Base-by-base conservation (phyloP, 2,797 vertebrate genomes). In the Alosa sapidissima region DNA sequence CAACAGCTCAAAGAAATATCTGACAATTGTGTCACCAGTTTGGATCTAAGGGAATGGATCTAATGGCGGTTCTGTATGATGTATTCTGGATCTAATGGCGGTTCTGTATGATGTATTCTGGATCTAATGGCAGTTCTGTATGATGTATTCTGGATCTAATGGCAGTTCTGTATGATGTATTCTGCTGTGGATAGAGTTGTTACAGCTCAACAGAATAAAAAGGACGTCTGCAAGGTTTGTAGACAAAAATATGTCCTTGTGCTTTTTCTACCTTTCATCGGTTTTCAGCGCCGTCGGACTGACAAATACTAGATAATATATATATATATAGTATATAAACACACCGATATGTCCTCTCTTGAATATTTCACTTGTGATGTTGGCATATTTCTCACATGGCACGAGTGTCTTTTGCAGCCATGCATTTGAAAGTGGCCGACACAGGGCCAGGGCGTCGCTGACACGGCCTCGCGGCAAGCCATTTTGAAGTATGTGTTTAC, bases 401-500 rank as follows among this genome's bases (percentile, higher is more conserved):
- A 36, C 19, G 16, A 47, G 72, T 78, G 72, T 78, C 72, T 45
- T 78, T 47, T 36, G 68, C 72, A 21, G 41, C 7, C 5, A 36
- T 19, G 41, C 9, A 1, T 78, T 21, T 47, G 72, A 78, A 78
- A 47, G 72, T 47, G 5, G 6, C 41, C 3, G 14, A 28, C 33
- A 78, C 72, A 36, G 41, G 41, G 36, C 72, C 72, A 41, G n/a
- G 36, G 72, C 72, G 16, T 7, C 33, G 16, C 36, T 78, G 72
- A 21, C 41, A 47, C 21, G 36, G 72, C 72, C 72, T 78, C 5
- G 36, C 47, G 72, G 72, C 41, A 41, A 78, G 41, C 14, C 36
- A 7, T 10, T 78, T 78, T 78, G 72, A 78, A 47, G 72, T 78
- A 78, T 78, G 72, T 78, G 72, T 78, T 41, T 41, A 78, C 72